These are phyloP conservation scores for Drosophila quasianomalipes DNA, from an alignment of 2,888 invertebrate genomes.

Conservation along the genomic window DNA sequence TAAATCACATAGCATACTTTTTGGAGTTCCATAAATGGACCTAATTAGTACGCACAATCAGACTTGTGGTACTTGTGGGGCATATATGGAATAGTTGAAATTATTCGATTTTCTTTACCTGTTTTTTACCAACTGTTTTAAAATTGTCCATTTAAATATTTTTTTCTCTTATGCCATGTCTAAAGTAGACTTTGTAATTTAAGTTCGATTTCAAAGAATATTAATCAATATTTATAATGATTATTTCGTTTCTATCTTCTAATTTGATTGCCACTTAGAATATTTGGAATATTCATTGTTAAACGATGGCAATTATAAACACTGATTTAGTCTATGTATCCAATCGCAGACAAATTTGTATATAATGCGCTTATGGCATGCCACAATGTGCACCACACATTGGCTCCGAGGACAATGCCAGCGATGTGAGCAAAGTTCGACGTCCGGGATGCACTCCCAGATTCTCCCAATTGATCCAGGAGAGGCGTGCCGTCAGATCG, in stretches of 20 bases:
- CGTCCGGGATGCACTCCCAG: conserved; percentile 96
- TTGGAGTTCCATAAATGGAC: neutral
- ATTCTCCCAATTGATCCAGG: conserved; percentile 99
- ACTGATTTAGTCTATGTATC: neutral
- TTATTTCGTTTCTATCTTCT: neutral
- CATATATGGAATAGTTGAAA: neutral
- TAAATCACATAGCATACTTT: conserved; percentile 34
- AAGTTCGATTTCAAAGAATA: neutral
- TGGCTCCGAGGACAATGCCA: conserved; percentile 91
- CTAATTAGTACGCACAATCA: neutral
- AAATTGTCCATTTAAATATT: neutral
- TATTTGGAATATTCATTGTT: conserved; percentile 27
- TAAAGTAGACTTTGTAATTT: neutral
- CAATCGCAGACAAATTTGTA: neutral
- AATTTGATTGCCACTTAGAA: neutral
- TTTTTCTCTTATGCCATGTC: neutral
- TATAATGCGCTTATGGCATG: conserved; percentile 54
- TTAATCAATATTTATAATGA: neutral
- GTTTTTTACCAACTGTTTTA: neutral
- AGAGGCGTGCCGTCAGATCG: conserved; percentile 97
- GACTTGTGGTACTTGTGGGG: neutral
- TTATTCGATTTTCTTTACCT: neutral
- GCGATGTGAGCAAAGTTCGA: conserved; percentile 92
- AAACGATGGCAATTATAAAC: neutral
- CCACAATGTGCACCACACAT: conserved; percentile 82